Percentiles rank a stretch among this genome's conserved stretches.
phyloP scores from a whole-genome alignment of 2,888 invertebrate species.

The Epinotia nisella region DNA sequence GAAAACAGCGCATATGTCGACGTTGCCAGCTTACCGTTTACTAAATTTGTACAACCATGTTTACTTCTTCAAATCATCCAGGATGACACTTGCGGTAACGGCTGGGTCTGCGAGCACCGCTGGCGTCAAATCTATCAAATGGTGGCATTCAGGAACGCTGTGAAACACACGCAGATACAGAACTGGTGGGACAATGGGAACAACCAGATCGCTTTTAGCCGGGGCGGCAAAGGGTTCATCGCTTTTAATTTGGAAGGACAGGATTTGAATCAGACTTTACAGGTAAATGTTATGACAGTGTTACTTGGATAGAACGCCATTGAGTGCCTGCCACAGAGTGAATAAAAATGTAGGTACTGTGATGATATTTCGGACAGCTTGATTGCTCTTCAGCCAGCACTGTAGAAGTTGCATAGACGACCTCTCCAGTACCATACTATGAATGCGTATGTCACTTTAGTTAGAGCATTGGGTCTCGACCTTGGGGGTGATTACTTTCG shows the following conservation, averaged over 20 bases:
- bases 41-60: not conserved
- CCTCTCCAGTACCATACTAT: too few species aligned
- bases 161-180: slow-evolving; percentile 77
- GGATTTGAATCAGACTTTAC: slow-evolving; percentile 83
- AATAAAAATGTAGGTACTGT: not conserved
- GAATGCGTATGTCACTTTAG: too few species aligned
- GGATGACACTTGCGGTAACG: slow-evolving; percentile 87
- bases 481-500: too few species aligned
- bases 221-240: slow-evolving; percentile 89
- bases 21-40: too few species aligned
- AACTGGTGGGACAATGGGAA: slow-evolving; percentile 92
- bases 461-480: too few species aligned
- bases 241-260: slow-evolving; percentile 88
- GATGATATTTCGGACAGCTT: too few species aligned
- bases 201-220: slow-evolving; percentile 92
- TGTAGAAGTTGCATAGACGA: too few species aligned
- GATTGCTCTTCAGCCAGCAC: too few species aligned
- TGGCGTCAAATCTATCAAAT: slow-evolving; percentile 92
- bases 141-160: slow-evolving; percentile 89
- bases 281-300: slow-evolving; percentile 64
- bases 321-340: not conserved
- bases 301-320: not conserved
- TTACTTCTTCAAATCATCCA: slow-evolving; percentile 43
- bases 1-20: too few species aligned
- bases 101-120: slow-evolving; percentile 93